A percentile compares a stretch with the other conserved stretches of the same genome.
phyloP scores from a whole-genome alignment of 1,140 invertebrate genomes.

The Drosophila murphyi region DNA sequence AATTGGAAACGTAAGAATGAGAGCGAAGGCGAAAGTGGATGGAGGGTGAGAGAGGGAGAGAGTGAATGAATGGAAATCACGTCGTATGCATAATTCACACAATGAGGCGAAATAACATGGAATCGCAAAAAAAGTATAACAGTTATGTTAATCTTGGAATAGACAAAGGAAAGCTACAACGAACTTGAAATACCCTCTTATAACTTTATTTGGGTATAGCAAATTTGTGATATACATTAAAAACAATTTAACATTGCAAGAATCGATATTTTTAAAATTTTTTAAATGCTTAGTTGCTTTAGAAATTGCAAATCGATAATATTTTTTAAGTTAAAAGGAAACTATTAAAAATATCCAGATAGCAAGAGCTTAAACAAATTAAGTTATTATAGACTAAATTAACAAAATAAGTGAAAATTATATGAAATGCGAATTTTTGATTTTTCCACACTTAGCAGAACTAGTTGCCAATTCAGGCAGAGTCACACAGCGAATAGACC shows the following conservation, averaged over 20 bases:
- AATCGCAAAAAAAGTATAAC: slow-evolving; percentile 11
- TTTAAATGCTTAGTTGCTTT: no score
- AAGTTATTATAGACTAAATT: no score
- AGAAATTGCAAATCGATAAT: no score
- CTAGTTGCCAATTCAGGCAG: neutral
- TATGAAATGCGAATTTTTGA: no score
- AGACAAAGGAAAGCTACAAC: neutral
- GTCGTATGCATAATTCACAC: slow-evolving; percentile 53
- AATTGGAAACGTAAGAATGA: slow-evolving; percentile 47
- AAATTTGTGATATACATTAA: no score
- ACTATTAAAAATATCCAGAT: no score
- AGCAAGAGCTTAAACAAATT: no score
- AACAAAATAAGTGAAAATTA: no score
- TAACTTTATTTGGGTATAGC: neutral
- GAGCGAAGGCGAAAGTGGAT: neutral
- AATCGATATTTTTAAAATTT: no score
- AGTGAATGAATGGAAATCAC: slow-evolving; percentile 33
- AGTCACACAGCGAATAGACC: slow-evolving; percentile 17
- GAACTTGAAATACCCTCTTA: slow-evolving; percentile 1
- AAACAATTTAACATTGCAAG: no score
- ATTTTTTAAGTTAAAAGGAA: no score
- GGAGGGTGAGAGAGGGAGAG: neutral
- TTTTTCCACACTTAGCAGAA: no score
- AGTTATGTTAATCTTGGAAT: slow-evolving; percentile 35
- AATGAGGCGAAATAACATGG: slow-evolving; percentile 24